phyloP scores from a whole-genome alignment of 2,113 vertebrate species.

The Pampusana beccarii region DNA sequence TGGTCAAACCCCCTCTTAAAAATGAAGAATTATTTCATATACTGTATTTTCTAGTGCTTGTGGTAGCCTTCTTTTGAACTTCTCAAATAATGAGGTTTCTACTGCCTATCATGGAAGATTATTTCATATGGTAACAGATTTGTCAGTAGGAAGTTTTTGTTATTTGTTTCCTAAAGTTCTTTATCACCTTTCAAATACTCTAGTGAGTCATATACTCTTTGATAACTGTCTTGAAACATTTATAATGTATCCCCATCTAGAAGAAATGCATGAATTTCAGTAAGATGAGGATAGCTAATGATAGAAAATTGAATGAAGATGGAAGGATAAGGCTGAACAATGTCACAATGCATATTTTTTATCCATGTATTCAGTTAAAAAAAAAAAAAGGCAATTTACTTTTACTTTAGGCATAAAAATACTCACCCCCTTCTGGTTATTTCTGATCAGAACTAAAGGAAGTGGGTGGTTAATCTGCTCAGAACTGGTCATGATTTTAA shows the following conservation, averaged over 20 bases:
- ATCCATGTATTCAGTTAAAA: neutral
- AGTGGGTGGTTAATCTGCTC: neutral
- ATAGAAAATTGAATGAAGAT: conserved; percentile 1
- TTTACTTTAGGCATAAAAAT: neutral
- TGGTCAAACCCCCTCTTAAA: neutral
- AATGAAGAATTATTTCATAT: neutral
- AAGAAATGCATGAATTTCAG: neutral
- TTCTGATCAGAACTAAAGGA: neutral
- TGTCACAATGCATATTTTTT: neutral
- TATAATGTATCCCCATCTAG: neutral
- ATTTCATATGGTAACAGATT: neutral
- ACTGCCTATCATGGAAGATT: neutral
- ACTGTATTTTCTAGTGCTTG: neutral
- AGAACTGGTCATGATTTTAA: neutral
- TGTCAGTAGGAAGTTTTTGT: neutral
- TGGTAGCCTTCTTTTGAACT: neutral
- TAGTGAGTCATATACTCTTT: conserved; percentile 6
- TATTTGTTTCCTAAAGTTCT: conserved; percentile 40
- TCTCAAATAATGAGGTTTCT: neutral
- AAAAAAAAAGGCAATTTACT: neutral
- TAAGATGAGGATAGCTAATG: neutral
- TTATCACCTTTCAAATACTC: conserved; percentile 24
- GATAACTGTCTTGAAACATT: conserved; percentile 17
- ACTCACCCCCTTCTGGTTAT: neutral
- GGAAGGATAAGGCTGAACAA: neutral